Base-by-base conservation (phyloP, 2,888 invertebrate genomes). In the Heteropelma amictum region DNA sequence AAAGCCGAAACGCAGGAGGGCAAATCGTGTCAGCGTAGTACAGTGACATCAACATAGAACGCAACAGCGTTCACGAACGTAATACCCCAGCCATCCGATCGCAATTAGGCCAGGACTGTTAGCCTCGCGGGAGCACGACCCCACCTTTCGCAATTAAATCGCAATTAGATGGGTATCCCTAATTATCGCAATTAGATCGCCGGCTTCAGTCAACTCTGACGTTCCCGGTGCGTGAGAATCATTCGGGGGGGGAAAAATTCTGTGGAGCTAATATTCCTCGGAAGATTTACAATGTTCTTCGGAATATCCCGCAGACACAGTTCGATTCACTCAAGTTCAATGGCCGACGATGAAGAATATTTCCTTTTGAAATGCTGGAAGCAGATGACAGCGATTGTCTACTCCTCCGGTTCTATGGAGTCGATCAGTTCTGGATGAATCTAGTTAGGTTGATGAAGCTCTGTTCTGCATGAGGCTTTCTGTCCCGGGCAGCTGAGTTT, bases 101-200 rank as follows among this genome's bases (percentile, higher is more conserved):
- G 75, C 75, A 75, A 75, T 75, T 75, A 75, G 71, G 58, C 67
- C 65, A 68, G 67, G 75, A 17, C 28, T 45, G 45, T 61, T 30
- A 33, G 60, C 30, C 60, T 21, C 47, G 64, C 64, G 30, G 35
- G 26, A 51, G 21, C 26, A 3, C 64, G 53, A 30, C 35, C 33
- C 45, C 28, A 65, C 60, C 65, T 68, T 75, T 71, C 47, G 71
- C 76, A 76, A 76, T 76, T 76, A 76, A 76, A 72, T 72, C 69
- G 69, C 72, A 69, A 72, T 72, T 76, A 76, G 76, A 69, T 71
- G 63, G 71, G 69, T 76, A 65, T 72, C 68, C 72, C 76, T 76
- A 76, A 78, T 78, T 78, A 78, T 78, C 77, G 70, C 76, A 78
- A 78, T 78, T 78, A 78, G 72, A 68, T 75, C 67, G 67, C 71